These are phyloP conservation scores for Cheilosia grossa DNA, from an alignment of 2,888 invertebrate species.

Conservation along the genomic window DNA sequence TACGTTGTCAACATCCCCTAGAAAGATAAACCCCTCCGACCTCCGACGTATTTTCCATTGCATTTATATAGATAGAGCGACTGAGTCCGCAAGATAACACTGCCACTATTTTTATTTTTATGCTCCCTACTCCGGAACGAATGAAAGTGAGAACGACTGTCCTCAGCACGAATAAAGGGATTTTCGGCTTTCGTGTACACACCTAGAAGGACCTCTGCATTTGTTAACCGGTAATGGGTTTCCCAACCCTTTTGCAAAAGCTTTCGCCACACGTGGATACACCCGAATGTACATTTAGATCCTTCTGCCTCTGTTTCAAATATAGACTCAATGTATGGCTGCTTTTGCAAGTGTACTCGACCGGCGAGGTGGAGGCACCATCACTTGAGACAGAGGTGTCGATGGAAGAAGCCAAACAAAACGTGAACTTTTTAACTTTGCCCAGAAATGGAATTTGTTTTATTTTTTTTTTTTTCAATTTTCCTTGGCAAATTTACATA, in stretches of 20 bases:
- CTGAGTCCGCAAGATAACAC: slow-evolving; percentile 36
- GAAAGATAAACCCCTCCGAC: background rate
- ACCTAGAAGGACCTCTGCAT: slow-evolving; percentile 56
- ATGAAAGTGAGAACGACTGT: slow-evolving; percentile 46
- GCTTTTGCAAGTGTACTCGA: slow-evolving; percentile 5
- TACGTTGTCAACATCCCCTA: no score
- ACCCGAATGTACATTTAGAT: slow-evolving; percentile 52
- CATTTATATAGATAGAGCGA: slow-evolving; percentile 3
- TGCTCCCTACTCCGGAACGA: background rate
- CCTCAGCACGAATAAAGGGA: slow-evolving; percentile 33
- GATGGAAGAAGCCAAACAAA: slow-evolving; percentile 35
- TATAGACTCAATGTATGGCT: slow-evolving; percentile 4
- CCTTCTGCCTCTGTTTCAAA: background rate
- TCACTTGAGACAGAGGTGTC: slow-evolving; percentile 65
- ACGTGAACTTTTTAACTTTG: slow-evolving; percentile 40
- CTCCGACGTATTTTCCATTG: background rate
- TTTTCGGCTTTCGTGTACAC: slow-evolving; percentile 30
- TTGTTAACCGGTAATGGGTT: slow-evolving; percentile 71
- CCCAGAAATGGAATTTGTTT: slow-evolving; percentile 46
- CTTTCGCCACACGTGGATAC: slow-evolving; percentile 47
- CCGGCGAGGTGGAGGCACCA: slow-evolving; percentile 20
- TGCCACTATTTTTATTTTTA: slow-evolving; percentile 25
- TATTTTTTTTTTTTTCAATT: no score
- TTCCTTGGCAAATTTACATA: slow-evolving; percentile 28
- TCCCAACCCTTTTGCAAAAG: slow-evolving; percentile 49